phyloP scores from a whole-genome alignment of 2,888 invertebrate genomes.

The Altica lythri region DNA sequence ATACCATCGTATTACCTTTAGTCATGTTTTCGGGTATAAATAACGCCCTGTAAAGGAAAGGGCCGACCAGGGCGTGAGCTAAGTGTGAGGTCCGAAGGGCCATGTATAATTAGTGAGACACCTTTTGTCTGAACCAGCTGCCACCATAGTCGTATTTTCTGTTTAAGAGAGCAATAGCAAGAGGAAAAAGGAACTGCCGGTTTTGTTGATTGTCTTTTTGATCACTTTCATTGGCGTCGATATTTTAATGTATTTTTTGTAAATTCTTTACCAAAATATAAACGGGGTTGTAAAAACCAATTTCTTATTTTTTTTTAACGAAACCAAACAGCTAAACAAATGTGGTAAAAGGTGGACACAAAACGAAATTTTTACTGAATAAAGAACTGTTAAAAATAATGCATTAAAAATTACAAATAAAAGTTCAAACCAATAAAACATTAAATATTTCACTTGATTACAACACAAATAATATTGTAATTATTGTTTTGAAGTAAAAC shows the following conservation, averaged over 20 bases:
- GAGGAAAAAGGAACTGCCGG: constrained; percentile 1
- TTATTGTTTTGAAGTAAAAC: no score
- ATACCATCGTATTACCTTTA: constrained; percentile 17
- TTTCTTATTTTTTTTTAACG: no score
- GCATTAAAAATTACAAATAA: no score
- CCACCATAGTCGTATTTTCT: constrained; percentile 45
- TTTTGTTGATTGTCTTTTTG: constrained; percentile 5
- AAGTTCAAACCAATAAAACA: no score
- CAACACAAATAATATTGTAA: no score
- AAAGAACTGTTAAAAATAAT: no score
- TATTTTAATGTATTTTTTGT: background rate
- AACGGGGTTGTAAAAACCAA: no score
- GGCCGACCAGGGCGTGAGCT: constrained; percentile 55
- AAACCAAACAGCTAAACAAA: no score
- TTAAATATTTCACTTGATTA: no score
- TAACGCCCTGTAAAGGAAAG: constrained; percentile 54
- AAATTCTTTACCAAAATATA: no score
- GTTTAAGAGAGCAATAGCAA: constrained; percentile 27
- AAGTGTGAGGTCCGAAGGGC: constrained; percentile 56
- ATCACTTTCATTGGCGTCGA: background rate
- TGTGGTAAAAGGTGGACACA: no score
- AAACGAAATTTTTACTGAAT: no score
- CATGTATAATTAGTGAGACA: constrained; percentile 56
- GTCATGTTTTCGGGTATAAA: constrained; percentile 46
- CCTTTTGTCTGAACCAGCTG: constrained; percentile 55